Evolutionary conservation across 2,797 vertebrate genomes (phyloP), one percentile per base, ranked within the genome.

Genomic region (Coregonus sp.): DNA sequence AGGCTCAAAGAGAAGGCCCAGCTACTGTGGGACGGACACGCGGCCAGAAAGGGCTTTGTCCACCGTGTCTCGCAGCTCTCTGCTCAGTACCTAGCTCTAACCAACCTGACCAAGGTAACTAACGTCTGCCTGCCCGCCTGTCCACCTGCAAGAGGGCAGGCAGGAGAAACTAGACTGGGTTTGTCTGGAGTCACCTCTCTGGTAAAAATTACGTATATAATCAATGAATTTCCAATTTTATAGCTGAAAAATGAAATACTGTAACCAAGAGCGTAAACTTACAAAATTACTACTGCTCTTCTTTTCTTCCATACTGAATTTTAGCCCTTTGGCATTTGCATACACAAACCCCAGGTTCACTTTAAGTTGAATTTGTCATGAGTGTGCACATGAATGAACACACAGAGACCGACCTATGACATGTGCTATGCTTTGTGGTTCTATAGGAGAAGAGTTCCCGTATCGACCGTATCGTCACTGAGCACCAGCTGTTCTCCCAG

Each of bases 1-100:
- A 96, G 93, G 94, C 95, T 98, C 81, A 97, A 95, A 94, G 96
- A 97, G 90, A 98, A 97, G 94, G 97, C 97, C 94, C 96, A 95
- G 91, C 96, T 96, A 92, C 94, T 98, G 91, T 96, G 94, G 93
- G 96, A 97, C 85, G 95, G 96, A 85, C 96, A 97, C 84, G 95
- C 96, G 83, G 95, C 96, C 92, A 95, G 95, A 91, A 98, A 96
- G 95, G 96, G 95, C 93, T 98, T 97, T 96, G 92, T 95, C 93
- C 96, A 97, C 93, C 96, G 95, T 92, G 97, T 97, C 82, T 98
- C 97, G 86, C 97, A 97, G 89, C 95, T 98, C 87, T 97, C 96
- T 92, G 95, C 97, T 94, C 96, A 96, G 75, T 98, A 96, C 92
- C 95, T 98, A 94, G 93, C 96, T 86, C 94, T 98, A 95, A 96